phyloP scores from a whole-genome alignment of 1,140 invertebrate genomes.

The Eupeodes corollae region DNA sequence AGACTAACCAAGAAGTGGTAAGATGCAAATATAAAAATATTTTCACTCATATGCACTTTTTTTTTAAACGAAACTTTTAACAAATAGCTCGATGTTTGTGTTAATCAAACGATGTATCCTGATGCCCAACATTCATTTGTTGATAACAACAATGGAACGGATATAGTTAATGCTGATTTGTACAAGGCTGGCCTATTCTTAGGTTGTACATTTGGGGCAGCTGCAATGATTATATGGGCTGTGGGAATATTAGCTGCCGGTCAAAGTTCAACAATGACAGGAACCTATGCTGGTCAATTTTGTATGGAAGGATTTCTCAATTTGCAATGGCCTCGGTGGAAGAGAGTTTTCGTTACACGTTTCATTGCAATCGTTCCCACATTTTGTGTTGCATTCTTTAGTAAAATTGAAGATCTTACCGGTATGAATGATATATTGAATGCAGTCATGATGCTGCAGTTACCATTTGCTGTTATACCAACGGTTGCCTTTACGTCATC shows the following conservation, averaged over 20 bases:
- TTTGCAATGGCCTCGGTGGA: conserved; percentile 79
- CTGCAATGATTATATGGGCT: conserved; percentile 82
- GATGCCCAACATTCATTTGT: conserved; percentile 27
- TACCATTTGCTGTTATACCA: conserved; percentile 75
- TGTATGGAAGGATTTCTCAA: conserved; percentile 84
- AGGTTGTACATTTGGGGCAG: conserved; percentile 69
- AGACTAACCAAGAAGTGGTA: conserved; percentile 59
- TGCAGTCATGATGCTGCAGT: conserved; percentile 75
- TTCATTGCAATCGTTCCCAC: conserved; percentile 82
- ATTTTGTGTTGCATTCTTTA: conserved; percentile 59
- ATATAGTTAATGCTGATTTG: conserved; percentile 60
- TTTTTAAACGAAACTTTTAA: neutral
- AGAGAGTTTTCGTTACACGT: conserved; percentile 74
- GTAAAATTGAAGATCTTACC: conserved; percentile 63
- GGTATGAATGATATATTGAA: conserved; percentile 85
- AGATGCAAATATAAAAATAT: conserved; percentile 28
- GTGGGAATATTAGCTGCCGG: conserved; percentile 82
- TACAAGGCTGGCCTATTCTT: conserved; percentile 76
- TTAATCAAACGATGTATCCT: conserved; percentile 27
- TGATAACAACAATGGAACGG: conserved; percentile 27
- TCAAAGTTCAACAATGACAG: conserved; percentile 84
- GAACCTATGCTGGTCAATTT: conserved; percentile 65
- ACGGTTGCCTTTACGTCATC: conserved; percentile 81
- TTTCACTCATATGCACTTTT: neutral
- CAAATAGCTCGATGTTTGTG: conserved; percentile 24